Base-by-base conservation (phyloP, 2,797 vertebrate genomes). In the Scolopax bukidnonensis region DNA sequence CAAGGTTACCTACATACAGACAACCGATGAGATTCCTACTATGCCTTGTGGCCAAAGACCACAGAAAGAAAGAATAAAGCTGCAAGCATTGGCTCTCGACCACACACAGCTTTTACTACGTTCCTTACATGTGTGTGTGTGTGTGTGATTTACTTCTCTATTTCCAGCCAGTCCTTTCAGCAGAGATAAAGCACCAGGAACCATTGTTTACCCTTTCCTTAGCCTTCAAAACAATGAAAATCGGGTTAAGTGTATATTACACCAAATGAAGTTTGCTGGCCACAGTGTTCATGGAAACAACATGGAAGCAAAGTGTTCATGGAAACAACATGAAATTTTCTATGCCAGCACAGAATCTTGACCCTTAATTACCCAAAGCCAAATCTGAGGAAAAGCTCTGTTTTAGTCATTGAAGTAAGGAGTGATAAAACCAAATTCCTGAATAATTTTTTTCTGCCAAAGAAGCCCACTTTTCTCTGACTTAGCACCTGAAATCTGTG, bases 171-270 rank as follows among this genome's bases (percentile, higher is more conserved):
- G 3, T 40, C 43, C 12, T n/a, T 80, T 32, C 45, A 64, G 36
- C 9, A 68, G 5, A 75, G 11, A 45, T 2, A 50, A 79, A 51
- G 30, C n/a, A 43, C 11, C 28, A 23, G 19, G 4, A 87, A 30
- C 12, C 16, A 8, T 3, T n/a, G 9, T 6, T 67, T 2, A 17
- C 18, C 4, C 3, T 33, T 48, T 30, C 4, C 51, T 57, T 33
- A 57, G 1, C 10, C 32, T 65, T 74, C 15, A 61, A 18, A 73
- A 12, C 5, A 25, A 9, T 25, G 21, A 17, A 65, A 65, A 69
- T 0, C 30, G 7, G 21, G 6, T 1, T 21, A 82, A 56, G 20
- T 3, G 1, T 4, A 12, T 3, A 73, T 36, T 16, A 53, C 2
- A 73, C 2, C 11, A 40, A 30, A 9, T 27, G 7, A 59, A 10